phyloP scores from a whole-genome alignment of 2,797 vertebrate species.

The Triplophysa bombifrons region DNA sequence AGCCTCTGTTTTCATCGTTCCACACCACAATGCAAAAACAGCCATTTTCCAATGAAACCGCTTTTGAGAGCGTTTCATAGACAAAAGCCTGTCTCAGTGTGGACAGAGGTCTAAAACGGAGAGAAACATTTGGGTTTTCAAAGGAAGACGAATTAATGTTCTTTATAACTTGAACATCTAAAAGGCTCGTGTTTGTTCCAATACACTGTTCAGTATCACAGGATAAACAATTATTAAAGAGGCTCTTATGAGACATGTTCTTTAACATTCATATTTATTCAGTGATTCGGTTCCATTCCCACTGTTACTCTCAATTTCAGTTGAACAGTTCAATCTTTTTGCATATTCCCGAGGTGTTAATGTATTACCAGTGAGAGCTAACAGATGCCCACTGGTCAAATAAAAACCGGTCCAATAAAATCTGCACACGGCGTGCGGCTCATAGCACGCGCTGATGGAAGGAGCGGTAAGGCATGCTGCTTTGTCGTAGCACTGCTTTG shows the following conservation, averaged over 20 bases:
- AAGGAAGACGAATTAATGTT: no score
- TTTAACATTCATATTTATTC: neutral
- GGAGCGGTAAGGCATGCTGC: slow-evolving; percentile 45
- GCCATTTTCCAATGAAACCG: no score
- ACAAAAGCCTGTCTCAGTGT: no score
- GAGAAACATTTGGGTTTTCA: no score
- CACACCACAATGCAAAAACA: no score
- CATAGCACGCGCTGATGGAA: slow-evolving; percentile 48
- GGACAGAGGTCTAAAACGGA: no score
- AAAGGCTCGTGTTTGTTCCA: no score
- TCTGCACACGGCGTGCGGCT: slow-evolving; percentile 51
- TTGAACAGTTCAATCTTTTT: slow-evolving; percentile 35
- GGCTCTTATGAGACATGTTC: neutral
- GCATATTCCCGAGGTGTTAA: slow-evolving; percentile 48
- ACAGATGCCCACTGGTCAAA: slow-evolving; percentile 40
- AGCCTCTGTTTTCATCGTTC: no score
- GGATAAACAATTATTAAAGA: neutral
- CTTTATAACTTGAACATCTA: no score
- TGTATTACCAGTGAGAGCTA: slow-evolving; percentile 49
- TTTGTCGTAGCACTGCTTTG: slow-evolving; percentile 47
- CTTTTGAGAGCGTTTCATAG: no score
- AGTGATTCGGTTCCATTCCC: neutral
- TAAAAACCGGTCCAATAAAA: slow-evolving; percentile 36
- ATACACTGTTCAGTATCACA: neutral
- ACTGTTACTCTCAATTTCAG: neutral